phyloP scores from a whole-genome alignment of 2,797 vertebrate species.

The Scomberomorus guttatus region DNA sequence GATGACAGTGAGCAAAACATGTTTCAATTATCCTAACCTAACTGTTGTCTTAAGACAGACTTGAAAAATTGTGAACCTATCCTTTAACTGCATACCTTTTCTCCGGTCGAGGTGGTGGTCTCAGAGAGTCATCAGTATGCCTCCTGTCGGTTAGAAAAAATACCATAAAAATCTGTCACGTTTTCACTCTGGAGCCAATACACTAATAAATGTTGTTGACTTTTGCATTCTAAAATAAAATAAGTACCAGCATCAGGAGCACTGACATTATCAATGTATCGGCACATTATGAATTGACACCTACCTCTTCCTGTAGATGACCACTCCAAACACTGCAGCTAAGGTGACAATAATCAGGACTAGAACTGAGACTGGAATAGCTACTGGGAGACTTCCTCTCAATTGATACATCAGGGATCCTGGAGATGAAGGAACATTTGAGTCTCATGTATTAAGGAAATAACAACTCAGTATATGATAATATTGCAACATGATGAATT shows the following conservation, averaged over 20 bases:
- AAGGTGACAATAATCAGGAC: slow-evolving; percentile 24
- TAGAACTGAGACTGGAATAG: slow-evolving; percentile 31
- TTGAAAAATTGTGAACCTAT: not conserved
- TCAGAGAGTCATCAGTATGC: not conserved
- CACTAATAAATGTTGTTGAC: not conserved
- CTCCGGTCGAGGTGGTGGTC: slow-evolving; percentile 60
- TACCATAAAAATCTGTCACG: not conserved
- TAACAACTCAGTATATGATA: not conserved
- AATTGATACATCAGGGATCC: slow-evolving; percentile 52
- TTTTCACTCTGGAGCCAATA: not conserved
- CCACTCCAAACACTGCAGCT: slow-evolving; percentile 38
- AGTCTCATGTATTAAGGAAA: not conserved
- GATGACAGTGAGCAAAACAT: no score
- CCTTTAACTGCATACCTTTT: slow-evolving; percentile 51
- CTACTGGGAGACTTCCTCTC: slow-evolving; percentile 9
- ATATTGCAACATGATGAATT: not conserved
- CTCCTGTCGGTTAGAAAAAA: slow-evolving; percentile 31
- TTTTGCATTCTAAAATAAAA: not conserved
- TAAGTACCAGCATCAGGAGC: not conserved
- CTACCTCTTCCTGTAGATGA: slow-evolving; percentile 54
- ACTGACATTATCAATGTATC: not conserved
- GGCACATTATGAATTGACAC: not conserved
- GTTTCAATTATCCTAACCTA: no score
- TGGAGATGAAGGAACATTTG: slow-evolving; percentile 22
- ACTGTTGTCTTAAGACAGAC: no score